Base-by-base conservation (phyloP, 53 echinoderm and acorn worm species). In the Paracentrotus lividus region DNA sequence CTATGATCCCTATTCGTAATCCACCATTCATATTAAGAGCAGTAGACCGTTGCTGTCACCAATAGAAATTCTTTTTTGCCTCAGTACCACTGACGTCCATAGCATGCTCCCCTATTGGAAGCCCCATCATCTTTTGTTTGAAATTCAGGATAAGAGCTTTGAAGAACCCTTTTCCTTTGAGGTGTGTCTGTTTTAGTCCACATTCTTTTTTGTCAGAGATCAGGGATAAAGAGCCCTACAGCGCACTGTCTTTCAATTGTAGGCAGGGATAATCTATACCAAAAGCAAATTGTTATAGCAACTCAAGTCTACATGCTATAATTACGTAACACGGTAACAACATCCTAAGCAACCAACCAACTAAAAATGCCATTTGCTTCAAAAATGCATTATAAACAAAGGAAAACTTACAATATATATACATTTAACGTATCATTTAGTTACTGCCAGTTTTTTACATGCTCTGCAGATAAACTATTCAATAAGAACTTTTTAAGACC, bases 41-140 rank as follows among this genome's bases (percentile, higher is more conserved):
- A 81, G 0, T 5, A 8, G 33, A 81, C 45, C 49, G 5, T 81
- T 24, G 81, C 14, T 42, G 20, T 12, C 47, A 45, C 81, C 10
- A n/a, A 81, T 45, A 45, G 81, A 81, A 45, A 81, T 20, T 81
- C 47, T 81, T n/a, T n/a, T n/a, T n/a, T 47, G 81, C 81, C 47
- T n/a, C 81, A 45, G 81, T 81, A 47, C 81, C 16, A 45, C 49
- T 12, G 12, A 81, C 81, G 27, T 32, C 54, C 36, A 36, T 32
- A 86, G 56, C 56, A 56, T 1, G 8, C 86, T 23, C 33, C 36
- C 2, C 54, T 27, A 21, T 86, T 86, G 86, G 36, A 86, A 32
- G 20, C 86, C 56, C 57, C 31, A 55, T 55, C 86, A 56, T 34
- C 86, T 56, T 86, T 86, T 86, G 86, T 86, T n/a, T 86, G 86